Conservation (phyloP, 2,113 vertebrate species). For the Rutilus rutilus region DNA sequence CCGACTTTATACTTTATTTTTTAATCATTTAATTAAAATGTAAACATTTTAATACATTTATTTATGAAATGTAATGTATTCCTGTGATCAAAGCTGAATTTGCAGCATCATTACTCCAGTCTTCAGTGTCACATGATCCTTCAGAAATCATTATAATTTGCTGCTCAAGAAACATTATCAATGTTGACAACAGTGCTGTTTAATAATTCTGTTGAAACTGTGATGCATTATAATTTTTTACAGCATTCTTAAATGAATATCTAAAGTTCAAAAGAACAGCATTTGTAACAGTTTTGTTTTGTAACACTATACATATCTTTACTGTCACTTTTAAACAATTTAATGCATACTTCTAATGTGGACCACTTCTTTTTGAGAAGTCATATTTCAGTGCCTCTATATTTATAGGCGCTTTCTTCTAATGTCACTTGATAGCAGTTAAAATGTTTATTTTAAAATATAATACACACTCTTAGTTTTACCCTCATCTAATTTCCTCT, state of each 20-base stretch:
- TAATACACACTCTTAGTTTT: not conserved
- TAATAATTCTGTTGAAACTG: not conserved
- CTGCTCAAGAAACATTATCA: not conserved
- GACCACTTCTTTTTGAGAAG: not conserved
- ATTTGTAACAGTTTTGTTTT: too few relatives aligned
- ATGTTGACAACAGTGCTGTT: not conserved
- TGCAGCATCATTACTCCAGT: too few relatives aligned
- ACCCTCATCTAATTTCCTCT: not conserved
- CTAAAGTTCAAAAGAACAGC: too few relatives aligned
- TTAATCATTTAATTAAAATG: too few relatives aligned
- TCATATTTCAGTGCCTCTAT: not conserved
- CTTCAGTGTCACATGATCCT: not conserved
- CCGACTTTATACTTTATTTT: too few relatives aligned
- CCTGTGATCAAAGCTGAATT: too few relatives aligned
- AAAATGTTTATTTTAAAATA: not conserved
- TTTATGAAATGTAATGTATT: too few relatives aligned
- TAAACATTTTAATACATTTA: too few relatives aligned
- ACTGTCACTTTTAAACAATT: not conserved
- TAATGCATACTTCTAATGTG: not conserved
- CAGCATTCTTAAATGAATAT: not conserved
- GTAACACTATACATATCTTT: not conserved
- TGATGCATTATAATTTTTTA: not conserved
- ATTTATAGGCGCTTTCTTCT: not conserved
- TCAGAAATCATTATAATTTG: not conserved
- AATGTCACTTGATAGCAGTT: conserved; percentile 1